Percentiles rank a stretch among this genome's conserved stretches.
These are phyloP conservation scores for Semicossyphus pulcher DNA, from an alignment of 2,113 vertebrate genomes.

Conservation along the genomic window DNA sequence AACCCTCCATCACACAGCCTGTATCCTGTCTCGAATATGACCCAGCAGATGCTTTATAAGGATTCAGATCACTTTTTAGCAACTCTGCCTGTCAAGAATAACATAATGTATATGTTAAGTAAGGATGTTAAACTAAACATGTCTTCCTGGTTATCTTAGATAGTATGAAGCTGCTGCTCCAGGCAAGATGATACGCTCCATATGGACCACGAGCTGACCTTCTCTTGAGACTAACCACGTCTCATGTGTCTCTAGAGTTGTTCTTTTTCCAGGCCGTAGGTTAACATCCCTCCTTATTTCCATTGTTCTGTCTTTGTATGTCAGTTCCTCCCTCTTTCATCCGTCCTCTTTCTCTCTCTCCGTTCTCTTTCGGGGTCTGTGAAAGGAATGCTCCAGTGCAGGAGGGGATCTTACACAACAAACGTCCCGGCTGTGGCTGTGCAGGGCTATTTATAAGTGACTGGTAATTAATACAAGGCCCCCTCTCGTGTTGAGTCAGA, in stretches of 20 bases:
- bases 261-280: constrained; percentile 15
- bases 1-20: constrained; percentile 42
- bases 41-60: constrained; percentile 25
- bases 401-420: constrained; percentile 73
- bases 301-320: background rate
- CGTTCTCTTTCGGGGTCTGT: constrained; percentile 37
- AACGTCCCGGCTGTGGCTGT: constrained; percentile 62
- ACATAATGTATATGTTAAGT: constrained; percentile 37
- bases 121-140: constrained; percentile 43
- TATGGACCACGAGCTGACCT: constrained; percentile 45
- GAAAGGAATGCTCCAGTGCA: constrained; percentile 64
- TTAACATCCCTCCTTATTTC: constrained; percentile 30
- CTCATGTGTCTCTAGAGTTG: constrained; percentile 3
- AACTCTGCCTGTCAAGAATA: constrained; percentile 28
- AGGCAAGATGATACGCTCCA: constrained; percentile 43
- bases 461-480: constrained; percentile 80
- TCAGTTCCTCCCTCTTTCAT: constrained; percentile 12
- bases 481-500: constrained; percentile 65
- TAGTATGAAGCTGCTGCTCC: constrained; percentile 17
- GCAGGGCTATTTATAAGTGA: constrained; percentile 77
- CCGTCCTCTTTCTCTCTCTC: constrained; percentile 14
- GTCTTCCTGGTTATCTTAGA: constrained; percentile 37
- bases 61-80: constrained; percentile 22
- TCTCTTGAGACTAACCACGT: constrained; percentile 19
- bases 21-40: constrained; percentile 41